Evolutionary conservation across 53 echinoderm and acorn worm genomes (phyloP).

Genomic region (Astropecten irregularis): DNA sequence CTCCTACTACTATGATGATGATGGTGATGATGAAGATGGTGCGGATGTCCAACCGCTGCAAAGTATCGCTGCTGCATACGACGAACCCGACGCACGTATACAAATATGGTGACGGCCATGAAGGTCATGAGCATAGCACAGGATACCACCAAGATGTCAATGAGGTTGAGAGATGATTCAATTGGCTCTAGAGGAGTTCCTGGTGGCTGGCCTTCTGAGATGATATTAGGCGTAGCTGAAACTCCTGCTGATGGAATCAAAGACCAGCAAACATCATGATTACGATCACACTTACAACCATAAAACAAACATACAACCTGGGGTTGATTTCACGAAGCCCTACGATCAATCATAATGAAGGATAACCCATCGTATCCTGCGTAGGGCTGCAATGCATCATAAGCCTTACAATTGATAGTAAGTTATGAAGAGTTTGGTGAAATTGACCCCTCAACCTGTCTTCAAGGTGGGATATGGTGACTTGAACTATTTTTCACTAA

Average conservation of each 20-base stretch:
- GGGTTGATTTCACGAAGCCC: background rate
- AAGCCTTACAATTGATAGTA: too few relatives aligned
- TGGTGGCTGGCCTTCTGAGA: slow-evolving; percentile 13
- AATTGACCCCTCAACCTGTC: too few relatives aligned
- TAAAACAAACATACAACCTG: background rate
- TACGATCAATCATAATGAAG: too few relatives aligned
- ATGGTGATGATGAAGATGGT: slow-evolving; percentile 52
- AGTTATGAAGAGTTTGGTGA: too few relatives aligned
- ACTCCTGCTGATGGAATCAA: slow-evolving; percentile 7
- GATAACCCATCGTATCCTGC: too few relatives aligned
- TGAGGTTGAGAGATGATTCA: slow-evolving; percentile 40
- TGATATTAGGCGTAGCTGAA: background rate
- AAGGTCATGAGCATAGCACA: slow-evolving; percentile 73
- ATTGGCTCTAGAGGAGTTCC: slow-evolving; percentile 42
- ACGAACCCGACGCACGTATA: slow-evolving; percentile 69
- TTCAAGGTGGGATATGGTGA: too few relatives aligned
- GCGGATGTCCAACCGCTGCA: slow-evolving; percentile 47
- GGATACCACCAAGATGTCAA: slow-evolving; percentile 70
- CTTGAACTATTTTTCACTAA: too few relatives aligned
- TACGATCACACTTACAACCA: too few relatives aligned
- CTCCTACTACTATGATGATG: slow-evolving; percentile 24
- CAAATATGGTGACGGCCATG: slow-evolving; percentile 69
- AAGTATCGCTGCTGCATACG: slow-evolving; percentile 76
- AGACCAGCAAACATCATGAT: background rate
- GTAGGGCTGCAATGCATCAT: too few relatives aligned